Evolutionary conservation across 1,140 invertebrate species (phyloP), one percentile per base, ranked within the genome.

Genomic region (Cydia strobilella): DNA sequence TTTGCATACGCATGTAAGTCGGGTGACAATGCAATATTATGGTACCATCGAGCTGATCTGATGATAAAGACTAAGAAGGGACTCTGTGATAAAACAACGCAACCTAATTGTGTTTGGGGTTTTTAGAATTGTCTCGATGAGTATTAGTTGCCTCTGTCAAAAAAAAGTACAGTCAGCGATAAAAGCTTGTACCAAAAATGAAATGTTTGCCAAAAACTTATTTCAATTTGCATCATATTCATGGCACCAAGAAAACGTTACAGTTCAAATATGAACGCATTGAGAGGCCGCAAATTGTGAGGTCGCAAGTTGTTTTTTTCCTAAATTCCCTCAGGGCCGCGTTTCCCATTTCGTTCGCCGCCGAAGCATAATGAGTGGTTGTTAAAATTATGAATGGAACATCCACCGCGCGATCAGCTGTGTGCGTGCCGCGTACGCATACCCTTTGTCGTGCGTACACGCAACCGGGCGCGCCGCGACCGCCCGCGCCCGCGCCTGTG

Each of bases 341-440:
- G 79, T 62, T 79, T 83, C 78, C 80, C 74, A 76, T 81, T 75
- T 80, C 79, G 80, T 75, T 79, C 79, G 76, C 74, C 75, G 81
- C 62, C 76, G 63, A 74, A 79, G 78, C 76, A 85, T 87, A 87
- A 88, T 88, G 86, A 88, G 85, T 82, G 85, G 86, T 88, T 88
- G 86, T 88, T 88, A 88, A 88, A 86, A 86, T 86, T 88, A 88
- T 88, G 86, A 88, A 88, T 88, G 86, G 81, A 88, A 83, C 83
- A 82, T 87, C 84, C 85, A 86, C 82, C 66, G 79, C 82, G 77
- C 65, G 31, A 75, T 71, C 74, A 77, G 76, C 72, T 79, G 78
- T 82, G 84, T 82, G 84, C 80, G 84, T 75, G 77, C 59, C 73
- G 73, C 72, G 54, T 54, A 45, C 42, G 51, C 15, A n/a, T 39